Evolutionary conservation across 2,797 vertebrate species (phyloP).

Genomic region (Psittacula derbiana): DNA sequence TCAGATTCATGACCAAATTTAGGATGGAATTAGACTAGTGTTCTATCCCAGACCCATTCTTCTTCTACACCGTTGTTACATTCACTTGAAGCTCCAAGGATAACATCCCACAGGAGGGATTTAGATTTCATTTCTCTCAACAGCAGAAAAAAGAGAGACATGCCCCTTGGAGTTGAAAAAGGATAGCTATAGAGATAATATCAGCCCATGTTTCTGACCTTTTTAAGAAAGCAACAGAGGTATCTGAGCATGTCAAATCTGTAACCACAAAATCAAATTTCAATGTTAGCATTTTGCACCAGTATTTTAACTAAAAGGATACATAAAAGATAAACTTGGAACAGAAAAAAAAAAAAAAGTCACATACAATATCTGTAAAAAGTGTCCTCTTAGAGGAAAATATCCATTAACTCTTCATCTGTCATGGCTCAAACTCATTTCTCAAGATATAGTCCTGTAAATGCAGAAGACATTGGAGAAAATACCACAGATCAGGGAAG

Average conservation of each 20-base stretch:
- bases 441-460: background rate
- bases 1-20: constrained; percentile 26
- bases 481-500: background rate
- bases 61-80: background rate
- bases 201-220: background rate
- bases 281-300: background rate
- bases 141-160: background rate
- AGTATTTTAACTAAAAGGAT: background rate
- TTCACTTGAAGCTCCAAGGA: background rate
- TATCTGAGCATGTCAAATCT: background rate
- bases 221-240: background rate
- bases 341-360: background rate
- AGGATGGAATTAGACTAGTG: background rate
- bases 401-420: background rate
- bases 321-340: background rate
- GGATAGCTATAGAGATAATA: background rate
- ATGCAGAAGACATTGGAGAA: background rate
- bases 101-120: background rate
- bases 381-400: background rate
- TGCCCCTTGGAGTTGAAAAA: background rate
- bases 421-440: background rate
- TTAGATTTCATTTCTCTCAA: background rate
- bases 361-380: background rate
- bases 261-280: background rate
- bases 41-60: background rate